Conservation (phyloP, 1,140 invertebrate genomes). For the Caenorhabditis briggsae region DNA sequence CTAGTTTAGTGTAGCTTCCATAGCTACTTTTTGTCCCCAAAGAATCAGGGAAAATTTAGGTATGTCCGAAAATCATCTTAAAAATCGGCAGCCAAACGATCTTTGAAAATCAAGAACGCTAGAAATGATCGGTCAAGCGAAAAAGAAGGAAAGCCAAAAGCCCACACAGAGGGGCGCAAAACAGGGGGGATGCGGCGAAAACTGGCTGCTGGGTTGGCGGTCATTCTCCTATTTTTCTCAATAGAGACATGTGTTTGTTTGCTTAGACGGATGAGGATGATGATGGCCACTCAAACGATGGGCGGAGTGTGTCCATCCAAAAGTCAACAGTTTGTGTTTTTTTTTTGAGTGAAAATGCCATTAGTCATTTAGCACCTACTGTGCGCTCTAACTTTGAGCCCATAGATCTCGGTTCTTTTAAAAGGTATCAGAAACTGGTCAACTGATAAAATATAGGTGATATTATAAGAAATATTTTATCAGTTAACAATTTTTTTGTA, state of each 20-base stretch:
- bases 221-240: no score
- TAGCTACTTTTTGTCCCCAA: background rate
- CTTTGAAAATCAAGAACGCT: slow-evolving; percentile 14
- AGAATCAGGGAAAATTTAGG: background rate
- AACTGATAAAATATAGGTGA: no score
- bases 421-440: no score
- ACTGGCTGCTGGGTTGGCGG: background rate
- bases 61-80: background rate
- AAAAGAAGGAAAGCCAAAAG: background rate
- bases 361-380: no score
- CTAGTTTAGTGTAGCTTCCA: background rate
- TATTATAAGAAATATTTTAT: no score
- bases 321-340: no score
- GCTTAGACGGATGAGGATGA: background rate
- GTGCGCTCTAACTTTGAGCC: no score
- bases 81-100: background rate
- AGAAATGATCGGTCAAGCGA: background rate
- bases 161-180: background rate
- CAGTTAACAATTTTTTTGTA: no score
- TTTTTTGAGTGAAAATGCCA: no score
- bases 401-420: no score
- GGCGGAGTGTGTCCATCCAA: background rate
- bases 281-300: background rate
- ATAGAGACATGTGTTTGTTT: slow-evolving; percentile 37
- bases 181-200: background rate